Percentiles rank a stretch among this genome's conserved stretches.
Conservation (phyloP, 2,113 vertebrate genomes). For the Scophthalmus maximus region DNA sequence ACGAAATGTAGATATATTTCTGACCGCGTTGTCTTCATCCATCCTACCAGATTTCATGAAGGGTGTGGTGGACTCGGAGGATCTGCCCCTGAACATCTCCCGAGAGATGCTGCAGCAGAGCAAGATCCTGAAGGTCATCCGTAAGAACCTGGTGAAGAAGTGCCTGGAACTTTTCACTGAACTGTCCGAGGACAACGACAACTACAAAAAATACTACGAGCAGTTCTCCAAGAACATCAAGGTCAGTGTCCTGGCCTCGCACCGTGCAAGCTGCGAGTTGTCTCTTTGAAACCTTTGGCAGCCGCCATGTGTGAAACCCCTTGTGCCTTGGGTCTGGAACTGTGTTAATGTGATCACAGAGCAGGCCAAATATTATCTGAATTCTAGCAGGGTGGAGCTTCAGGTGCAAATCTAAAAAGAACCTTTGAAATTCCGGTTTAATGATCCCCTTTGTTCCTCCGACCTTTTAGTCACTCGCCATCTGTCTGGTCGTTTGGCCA, state of each 20-base stretch:
- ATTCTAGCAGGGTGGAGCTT: not conserved
- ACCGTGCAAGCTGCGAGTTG: not conserved
- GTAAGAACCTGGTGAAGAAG: conserved; percentile 98
- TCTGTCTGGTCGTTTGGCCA: conserved; percentile 43
- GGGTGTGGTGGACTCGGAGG: conserved; percentile 97
- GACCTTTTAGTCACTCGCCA: conserved; percentile 14
- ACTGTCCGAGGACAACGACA: conserved; percentile 94
- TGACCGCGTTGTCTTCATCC: conserved; percentile 19
- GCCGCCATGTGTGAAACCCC: not conserved
- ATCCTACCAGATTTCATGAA: conserved; percentile 88
- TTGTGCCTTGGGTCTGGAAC: not conserved
- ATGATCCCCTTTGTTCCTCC: not conserved
- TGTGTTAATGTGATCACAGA: not conserved
- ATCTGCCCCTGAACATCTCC: conserved; percentile 96
- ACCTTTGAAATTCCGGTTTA: not conserved
- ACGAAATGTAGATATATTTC: not conserved
- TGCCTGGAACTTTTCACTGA: conserved; percentile 95
- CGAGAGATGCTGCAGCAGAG: conserved; percentile 98
- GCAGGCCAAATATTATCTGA: not conserved
- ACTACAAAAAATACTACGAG: conserved; percentile 97
- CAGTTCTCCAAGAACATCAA: conserved; percentile 99
- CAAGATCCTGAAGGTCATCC: conserved; percentile 97
- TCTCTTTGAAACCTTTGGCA: not conserved
- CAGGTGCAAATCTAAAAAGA: not conserved
- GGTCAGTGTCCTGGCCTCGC: conserved; percentile 77